Conservation (phyloP, 1,140 invertebrate genomes). For the Oncopodura yosiiana region DNA sequence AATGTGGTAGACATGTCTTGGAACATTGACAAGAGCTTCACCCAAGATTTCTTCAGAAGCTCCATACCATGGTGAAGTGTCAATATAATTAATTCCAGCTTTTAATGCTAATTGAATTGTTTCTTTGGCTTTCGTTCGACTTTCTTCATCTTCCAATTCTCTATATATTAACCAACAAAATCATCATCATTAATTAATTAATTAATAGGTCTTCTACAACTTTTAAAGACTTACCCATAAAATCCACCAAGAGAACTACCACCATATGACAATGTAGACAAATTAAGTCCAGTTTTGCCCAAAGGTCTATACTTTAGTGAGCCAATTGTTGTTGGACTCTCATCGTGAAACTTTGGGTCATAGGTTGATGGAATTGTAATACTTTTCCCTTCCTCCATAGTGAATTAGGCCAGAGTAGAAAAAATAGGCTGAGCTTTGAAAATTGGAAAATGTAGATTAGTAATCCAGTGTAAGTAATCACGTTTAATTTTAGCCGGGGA, state of each 20-base stretch:
- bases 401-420: too few relatives aligned
- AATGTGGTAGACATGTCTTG: constrained; percentile 75
- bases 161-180: constrained; percentile 41
- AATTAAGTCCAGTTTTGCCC: constrained; percentile 49
- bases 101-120: constrained; percentile 60
- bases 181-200: not conserved
- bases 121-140: constrained; percentile 44
- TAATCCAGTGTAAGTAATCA: too few relatives aligned
- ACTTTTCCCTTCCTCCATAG: too few relatives aligned
- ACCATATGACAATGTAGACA: constrained; percentile 53
- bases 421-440: too few relatives aligned
- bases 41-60: constrained; percentile 68
- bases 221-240: constrained; percentile 40
- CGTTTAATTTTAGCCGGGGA: too few relatives aligned
- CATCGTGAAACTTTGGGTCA: constrained; percentile 38
- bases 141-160: constrained; percentile 48
- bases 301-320: constrained; percentile 48
- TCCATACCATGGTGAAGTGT: constrained; percentile 54
- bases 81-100: constrained; percentile 79
- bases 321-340: constrained; percentile 28
- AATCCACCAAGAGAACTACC: constrained; percentile 42
- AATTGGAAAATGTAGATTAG: too few relatives aligned
- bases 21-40: constrained; percentile 67
- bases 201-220: constrained; percentile 25
- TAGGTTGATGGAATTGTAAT: constrained; percentile 40